These are phyloP conservation scores for Thinocorus orbignyianus DNA, from an alignment of 2,113 vertebrate species.

Conservation along the genomic window DNA sequence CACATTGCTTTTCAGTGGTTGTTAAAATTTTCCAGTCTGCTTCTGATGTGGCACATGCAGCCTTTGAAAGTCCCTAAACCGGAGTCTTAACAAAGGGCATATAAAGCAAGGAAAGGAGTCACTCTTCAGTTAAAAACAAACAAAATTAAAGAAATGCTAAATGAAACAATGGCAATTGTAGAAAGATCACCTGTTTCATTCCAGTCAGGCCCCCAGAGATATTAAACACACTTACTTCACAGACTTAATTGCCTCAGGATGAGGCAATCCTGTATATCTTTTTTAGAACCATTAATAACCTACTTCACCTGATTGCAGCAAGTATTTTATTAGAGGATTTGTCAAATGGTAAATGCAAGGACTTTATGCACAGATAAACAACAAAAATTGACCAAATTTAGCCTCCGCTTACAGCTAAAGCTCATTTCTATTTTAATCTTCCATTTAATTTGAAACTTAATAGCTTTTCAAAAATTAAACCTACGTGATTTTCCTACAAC, in stretches of 20 bases:
- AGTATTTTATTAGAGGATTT: conserved; percentile 76
- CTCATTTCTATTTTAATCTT: conserved; percentile 75
- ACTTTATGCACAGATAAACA: conserved; percentile 77
- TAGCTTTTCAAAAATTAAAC: conserved; percentile 76
- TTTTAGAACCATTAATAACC: conserved; percentile 83
- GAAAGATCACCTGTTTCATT: conserved; percentile 78
- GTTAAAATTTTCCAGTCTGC: neutral
- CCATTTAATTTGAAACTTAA: conserved; percentile 78
- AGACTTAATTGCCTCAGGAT: conserved; percentile 81
- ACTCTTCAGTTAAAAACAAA: conserved; percentile 53
- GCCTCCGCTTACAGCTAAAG: conserved; percentile 71
- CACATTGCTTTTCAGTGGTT: neutral
- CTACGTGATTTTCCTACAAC: conserved; percentile 64
- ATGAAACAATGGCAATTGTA: conserved; percentile 66
- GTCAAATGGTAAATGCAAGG: conserved; percentile 79
- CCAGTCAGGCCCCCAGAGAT: conserved; percentile 70
- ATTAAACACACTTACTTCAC: conserved; percentile 75
- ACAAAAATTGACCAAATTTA: conserved; percentile 82
- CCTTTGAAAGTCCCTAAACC: neutral
- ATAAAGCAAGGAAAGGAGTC: conserved; percentile 33
- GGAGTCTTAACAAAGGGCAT: neutral
- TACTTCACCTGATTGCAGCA: conserved; percentile 83
- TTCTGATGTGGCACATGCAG: neutral
- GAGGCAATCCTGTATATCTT: conserved; percentile 80
- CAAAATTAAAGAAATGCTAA: conserved; percentile 48